phyloP scores from a whole-genome alignment of 2,797 vertebrate species.

The Glossophaga mutica region DNA sequence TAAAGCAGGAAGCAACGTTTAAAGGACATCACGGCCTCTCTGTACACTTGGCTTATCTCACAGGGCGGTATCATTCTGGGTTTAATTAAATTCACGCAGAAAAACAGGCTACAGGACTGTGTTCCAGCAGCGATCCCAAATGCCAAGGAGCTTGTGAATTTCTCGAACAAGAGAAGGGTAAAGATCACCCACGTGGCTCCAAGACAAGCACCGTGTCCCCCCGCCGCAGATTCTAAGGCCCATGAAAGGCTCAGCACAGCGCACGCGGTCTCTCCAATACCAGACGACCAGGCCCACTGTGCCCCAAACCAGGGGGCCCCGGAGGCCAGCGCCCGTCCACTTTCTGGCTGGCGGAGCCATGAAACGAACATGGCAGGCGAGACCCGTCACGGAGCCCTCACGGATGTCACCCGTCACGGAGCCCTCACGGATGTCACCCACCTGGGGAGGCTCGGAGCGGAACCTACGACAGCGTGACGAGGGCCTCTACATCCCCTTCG shows the following conservation, averaged over 20 bases:
- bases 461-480: fast-evolving
- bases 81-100: not conserved
- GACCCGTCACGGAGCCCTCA: fast-evolving
- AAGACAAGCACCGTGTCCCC: not conserved
- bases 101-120: fast-evolving
- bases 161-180: not conserved
- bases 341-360: fast-evolving
- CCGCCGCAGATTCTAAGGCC: not conserved
- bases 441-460: fast-evolving
- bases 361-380: fast-evolving
- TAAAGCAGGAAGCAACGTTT: not conserved
- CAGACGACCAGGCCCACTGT: fast-evolving
- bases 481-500: too few relatives aligned
- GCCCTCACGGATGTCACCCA: fast-evolving
- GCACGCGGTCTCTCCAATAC: fast-evolving
- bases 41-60: not conserved
- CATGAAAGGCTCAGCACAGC: fast-evolving
- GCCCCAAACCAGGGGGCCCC: not conserved
- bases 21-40: not conserved
- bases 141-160: not conserved
- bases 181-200: not conserved
- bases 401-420: fast-evolving
- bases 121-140: not conserved
- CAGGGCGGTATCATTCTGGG: not conserved
- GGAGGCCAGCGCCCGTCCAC: not conserved